Conservation (phyloP, 2,888 invertebrate genomes). For the Papilio protenor region DNA sequence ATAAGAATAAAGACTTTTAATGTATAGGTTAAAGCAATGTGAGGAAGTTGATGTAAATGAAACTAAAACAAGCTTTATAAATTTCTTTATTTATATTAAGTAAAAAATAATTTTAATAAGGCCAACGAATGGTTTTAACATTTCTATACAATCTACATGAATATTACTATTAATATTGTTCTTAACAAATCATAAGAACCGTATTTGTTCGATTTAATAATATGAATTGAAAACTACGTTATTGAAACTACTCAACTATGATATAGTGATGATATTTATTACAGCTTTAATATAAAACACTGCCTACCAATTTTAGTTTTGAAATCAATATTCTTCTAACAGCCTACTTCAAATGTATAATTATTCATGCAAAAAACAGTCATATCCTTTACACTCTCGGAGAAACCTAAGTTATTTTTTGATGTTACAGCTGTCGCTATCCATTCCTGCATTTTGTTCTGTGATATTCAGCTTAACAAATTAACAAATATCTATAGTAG, state of each 20-base stretch:
- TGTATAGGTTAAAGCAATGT: too few species aligned
- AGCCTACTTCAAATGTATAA: too few species aligned
- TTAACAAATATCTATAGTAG: neutral
- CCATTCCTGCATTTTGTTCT: neutral
- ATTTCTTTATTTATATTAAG: neutral
- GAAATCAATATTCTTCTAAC: neutral
- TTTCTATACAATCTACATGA: slow-evolving; percentile 16
- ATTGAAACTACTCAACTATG: neutral
- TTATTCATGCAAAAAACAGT: neutral
- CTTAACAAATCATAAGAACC: neutral
- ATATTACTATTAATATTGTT: slow-evolving; percentile 22
- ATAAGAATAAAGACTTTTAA: neutral
- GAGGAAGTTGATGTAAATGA: neutral
- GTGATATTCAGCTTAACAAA: neutral
- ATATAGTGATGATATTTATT: neutral
- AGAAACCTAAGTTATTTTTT: neutral
- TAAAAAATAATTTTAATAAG: slow-evolving; percentile 30
- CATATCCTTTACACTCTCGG: neutral
- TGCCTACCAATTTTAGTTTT: neutral
- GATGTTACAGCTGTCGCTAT: neutral
- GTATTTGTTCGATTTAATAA: neutral
- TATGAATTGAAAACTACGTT: neutral
- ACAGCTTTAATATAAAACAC: neutral
- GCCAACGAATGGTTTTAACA: slow-evolving; percentile 28
- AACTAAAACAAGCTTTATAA: slow-evolving; percentile 1